Evolutionary conservation across 2,113 vertebrate species (phyloP).

Genomic region (Cyphomyrus discorhynchus): DNA sequence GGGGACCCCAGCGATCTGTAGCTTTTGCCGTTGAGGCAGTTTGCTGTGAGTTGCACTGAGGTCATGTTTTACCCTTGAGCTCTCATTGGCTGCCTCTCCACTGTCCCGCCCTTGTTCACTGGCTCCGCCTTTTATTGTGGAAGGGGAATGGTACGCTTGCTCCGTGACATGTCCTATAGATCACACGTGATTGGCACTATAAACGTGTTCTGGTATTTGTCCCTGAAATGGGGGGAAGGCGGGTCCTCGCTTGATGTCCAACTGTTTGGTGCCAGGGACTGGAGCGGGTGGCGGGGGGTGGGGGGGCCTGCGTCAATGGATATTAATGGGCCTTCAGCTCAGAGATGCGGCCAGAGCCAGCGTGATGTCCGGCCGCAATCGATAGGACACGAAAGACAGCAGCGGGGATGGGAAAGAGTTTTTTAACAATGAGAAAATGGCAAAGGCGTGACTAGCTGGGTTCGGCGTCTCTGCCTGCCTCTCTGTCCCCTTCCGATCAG

Average conservation of each 20-base stretch:
- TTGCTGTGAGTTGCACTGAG: not conserved
- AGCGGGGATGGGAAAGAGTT: not conserved
- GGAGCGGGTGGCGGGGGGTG: not conserved
- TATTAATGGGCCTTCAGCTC: conserved; percentile 23
- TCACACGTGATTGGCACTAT: not conserved
- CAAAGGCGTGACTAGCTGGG: not conserved
- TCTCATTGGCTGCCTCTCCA: not conserved
- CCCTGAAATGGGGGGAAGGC: not conserved
- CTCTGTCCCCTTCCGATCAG: not conserved
- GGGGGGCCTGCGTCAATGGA: not conserved
- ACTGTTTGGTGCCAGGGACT: not conserved
- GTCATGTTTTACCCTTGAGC: not conserved
- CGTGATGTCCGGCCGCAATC: not conserved
- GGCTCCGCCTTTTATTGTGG: not conserved
- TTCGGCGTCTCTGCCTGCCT: not conserved
- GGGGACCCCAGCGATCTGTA: not conserved
- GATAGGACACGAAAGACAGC: not conserved
- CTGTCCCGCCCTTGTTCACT: not conserved
- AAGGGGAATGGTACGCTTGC: not conserved
- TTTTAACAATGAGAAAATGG: not conserved
- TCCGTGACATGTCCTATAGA: not conserved
- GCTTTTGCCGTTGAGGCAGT: not conserved
- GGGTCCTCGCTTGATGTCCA: not conserved
- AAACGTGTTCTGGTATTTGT: not conserved
- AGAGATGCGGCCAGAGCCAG: not conserved